Percentiles rank a stretch among this genome's conserved stretches.
These are phyloP conservation scores for Chloropsis cyanopogon DNA, from an alignment of 2,113 vertebrate species.

Conservation along the genomic window DNA sequence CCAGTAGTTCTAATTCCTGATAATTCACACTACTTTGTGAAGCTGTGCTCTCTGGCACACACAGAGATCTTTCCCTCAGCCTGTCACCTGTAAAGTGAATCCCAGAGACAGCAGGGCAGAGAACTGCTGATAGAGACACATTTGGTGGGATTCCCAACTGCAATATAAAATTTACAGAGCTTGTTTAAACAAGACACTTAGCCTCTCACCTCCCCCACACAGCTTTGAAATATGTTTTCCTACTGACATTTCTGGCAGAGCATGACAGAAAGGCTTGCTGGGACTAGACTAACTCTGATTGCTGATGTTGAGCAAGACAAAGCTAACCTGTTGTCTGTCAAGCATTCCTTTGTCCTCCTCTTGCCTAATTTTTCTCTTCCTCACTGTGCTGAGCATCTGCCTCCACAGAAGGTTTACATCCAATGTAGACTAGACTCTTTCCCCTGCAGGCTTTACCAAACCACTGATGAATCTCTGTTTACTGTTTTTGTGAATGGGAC, in stretches of 20 bases:
- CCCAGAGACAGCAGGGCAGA: background rate
- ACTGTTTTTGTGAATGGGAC: background rate
- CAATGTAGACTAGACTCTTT: background rate
- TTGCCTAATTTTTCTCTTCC: background rate
- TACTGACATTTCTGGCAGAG: background rate
- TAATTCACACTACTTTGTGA: background rate
- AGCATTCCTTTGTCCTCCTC: background rate
- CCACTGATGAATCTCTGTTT: background rate
- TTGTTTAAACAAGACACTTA: background rate
- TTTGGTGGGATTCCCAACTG: background rate
- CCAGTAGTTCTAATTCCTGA: background rate
- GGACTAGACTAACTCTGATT: background rate
- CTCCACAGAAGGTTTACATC: background rate
- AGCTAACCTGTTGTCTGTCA: background rate
- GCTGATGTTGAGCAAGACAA: background rate
- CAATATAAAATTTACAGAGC: background rate
- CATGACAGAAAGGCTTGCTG: background rate
- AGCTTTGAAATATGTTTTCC: background rate
- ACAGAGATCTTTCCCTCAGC: background rate
- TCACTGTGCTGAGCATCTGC: background rate
- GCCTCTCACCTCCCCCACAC: background rate
- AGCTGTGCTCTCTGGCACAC: accelerated
- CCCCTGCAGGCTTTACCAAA: background rate
- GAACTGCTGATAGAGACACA: background rate
- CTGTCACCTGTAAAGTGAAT: background rate